Base-by-base conservation (phyloP, 2,797 vertebrate species). In the Pseudotriccus pelzelni region DNA sequence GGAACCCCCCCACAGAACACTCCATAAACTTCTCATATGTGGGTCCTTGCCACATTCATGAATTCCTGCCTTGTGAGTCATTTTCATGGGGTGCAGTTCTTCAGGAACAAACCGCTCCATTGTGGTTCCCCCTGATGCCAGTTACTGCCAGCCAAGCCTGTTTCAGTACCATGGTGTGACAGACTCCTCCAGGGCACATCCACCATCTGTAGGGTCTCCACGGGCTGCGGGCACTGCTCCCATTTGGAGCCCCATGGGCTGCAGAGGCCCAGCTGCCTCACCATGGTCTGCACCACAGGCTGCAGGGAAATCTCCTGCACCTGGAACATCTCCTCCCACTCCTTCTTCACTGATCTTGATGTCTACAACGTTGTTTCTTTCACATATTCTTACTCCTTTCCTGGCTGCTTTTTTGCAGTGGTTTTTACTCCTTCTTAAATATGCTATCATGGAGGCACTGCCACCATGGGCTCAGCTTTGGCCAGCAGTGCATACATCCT, bases 161-260 rank as follows among this genome's bases (percentile, higher is more conserved):
- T 64, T 44, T n/a, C 30, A 44, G 10, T 9, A 72, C 23, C 15
- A 5, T 7, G 7, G 20, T 5, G 9, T 25, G 16, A 41, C 19
- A 44, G 16, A 14, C 2, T 25, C 39, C 39, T 39, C 32, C 28
- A 63, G 25, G 14, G 20, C 13, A 50, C 8, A 36, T 36, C 6
- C 3, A 3, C 7, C 8, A 0, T 9, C 2, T 3, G 1, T 28
- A 13, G 41, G 10, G 7, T 2, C 5, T 63, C 24, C 39, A 20
- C 0, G 2, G 8, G 4, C 30, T 79, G 6, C 11, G 39, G 17
- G 18, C 9, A 25, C 47, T 63, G 19, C 36, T 90, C 19, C 17
- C 8, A 12, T 2, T 1, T 25, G 9, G 28, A n/a, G 9, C 9
- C 49, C 9, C 16, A 5, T 7, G 14, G n/a, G 16, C 27, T 62